These are phyloP conservation scores for Hormaphis cornu DNA, from an alignment of 1,140 invertebrate genomes.

Conservation along the genomic window DNA sequence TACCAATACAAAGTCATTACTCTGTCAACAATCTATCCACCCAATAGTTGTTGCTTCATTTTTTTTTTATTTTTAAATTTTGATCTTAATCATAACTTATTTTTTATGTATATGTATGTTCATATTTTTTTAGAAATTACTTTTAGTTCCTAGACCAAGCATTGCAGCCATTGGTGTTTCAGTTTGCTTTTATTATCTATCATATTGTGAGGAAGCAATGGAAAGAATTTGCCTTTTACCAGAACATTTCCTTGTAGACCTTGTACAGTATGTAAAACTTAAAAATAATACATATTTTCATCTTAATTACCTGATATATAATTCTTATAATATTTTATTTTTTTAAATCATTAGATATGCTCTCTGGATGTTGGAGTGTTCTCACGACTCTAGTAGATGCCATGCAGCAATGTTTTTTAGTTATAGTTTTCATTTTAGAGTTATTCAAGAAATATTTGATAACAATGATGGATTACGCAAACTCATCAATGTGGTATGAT, in stretches of 20 bases:
- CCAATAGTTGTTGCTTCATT: too few relatives aligned
- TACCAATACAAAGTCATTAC: too few relatives aligned
- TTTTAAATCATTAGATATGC: constrained; percentile 57
- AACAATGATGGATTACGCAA: constrained; percentile 81
- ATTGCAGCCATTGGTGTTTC: constrained; percentile 92
- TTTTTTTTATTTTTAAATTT: too few relatives aligned
- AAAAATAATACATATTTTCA: too few relatives aligned
- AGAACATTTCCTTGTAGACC: constrained; percentile 61
- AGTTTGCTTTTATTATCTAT: constrained; percentile 90
- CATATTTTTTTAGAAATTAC: constrained; percentile 50
- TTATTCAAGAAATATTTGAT: constrained; percentile 88
- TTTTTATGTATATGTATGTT: too few relatives aligned
- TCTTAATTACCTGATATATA: neutral
- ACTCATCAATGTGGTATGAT: constrained; percentile 79
- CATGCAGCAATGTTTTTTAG: constrained; percentile 97
- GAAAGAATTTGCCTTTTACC: constrained; percentile 83
- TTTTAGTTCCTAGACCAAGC: constrained; percentile 82
- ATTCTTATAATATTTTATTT: neutral
- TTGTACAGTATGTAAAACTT: constrained; percentile 59
- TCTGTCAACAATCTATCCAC: too few relatives aligned
- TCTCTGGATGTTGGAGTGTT: constrained; percentile 88
- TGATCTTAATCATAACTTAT: too few relatives aligned
- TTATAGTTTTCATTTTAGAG: constrained; percentile 80
- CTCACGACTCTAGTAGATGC: constrained; percentile 88
- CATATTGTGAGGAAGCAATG: constrained; percentile 96